A percentile compares a stretch with the other conserved stretches of the same genome.
Evolutionary conservation across 2,888 invertebrate species (phyloP).

Genomic region (Cremastinae sp.): DNA sequence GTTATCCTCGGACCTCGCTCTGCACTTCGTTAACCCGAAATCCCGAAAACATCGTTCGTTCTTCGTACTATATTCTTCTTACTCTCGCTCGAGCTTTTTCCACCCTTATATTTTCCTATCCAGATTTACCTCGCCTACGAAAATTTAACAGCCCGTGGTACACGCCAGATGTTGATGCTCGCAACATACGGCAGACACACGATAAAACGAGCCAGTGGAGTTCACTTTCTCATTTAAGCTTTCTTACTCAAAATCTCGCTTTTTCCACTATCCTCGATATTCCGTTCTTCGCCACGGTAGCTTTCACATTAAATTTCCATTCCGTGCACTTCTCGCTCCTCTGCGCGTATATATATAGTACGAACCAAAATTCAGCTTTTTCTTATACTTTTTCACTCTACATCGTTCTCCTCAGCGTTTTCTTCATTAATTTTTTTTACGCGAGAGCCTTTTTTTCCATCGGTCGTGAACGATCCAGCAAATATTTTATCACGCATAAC

Average conservation of each 20-base stretch:
- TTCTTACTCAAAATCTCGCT: constrained; percentile 1
- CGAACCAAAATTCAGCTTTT: too few relatives aligned
- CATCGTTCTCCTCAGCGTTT: too few relatives aligned
- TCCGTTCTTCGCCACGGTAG: constrained; percentile 1
- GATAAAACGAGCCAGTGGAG: constrained; percentile 21
- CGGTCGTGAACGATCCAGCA: too few relatives aligned
- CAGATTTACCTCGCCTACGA: too few relatives aligned
- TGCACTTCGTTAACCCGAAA: constrained; percentile 37
- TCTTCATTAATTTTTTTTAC: too few relatives aligned
- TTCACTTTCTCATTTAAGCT: constrained; percentile 40
- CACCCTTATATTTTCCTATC: too few relatives aligned
- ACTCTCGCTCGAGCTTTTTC: constrained; percentile 3
- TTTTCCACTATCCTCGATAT: constrained; percentile 13
- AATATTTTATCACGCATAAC: too few relatives aligned
- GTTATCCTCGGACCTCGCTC: too few relatives aligned
- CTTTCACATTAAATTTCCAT: constrained; percentile 6
- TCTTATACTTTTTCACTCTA: too few relatives aligned
- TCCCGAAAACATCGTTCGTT: constrained; percentile 32
- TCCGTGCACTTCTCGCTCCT: constrained; percentile 11
- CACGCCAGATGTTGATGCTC: constrained; percentile 23
- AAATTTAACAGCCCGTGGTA: constrained; percentile 26
- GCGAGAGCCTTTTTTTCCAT: too few relatives aligned
- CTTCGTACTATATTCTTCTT: constrained; percentile 23
- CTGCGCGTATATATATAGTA: too few relatives aligned
- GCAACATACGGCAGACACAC: constrained; percentile 34